Evolutionary conservation across 2,113 vertebrate species (phyloP), one percentile per base, ranked within the genome.

Genomic region (Nyctibius bracteatus): DNA sequence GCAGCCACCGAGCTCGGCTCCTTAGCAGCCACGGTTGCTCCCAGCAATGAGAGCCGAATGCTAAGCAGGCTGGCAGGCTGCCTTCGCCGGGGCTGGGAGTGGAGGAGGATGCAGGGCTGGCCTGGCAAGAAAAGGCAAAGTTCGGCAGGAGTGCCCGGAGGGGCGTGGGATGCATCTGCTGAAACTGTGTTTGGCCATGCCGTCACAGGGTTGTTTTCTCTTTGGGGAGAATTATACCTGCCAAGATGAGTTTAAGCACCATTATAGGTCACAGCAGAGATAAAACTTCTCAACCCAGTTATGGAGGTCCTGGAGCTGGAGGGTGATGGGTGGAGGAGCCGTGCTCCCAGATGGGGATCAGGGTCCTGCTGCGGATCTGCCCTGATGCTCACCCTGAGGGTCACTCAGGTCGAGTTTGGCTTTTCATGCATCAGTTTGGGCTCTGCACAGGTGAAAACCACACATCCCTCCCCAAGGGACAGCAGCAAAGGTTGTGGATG

Each of bases 281-380:
- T 17, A 20, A 92, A 86, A 27, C 18, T 18, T 73, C 3, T 1
- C n/a, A 46, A 65, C 59, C 11, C 0, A 2, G 5, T 35, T 37
- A 33, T 0, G 1, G 3, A 30, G 15, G 14, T 79, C n/a, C 25
- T 2, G 7, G 63, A 86, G 43, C 9, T 0, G 0, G 20, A 66
- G 21, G 12, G 30, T 17, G 25, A 41, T 35, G 13, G 10, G 22
- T 24, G 6, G 1, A 7, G 7, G 6, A 35, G 33, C 5, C 6
- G 23, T 52, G 11, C 3, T 66, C 33, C 58, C 57, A 71, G 25
- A 19, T 1, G 0, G 9, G 14, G 39, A 88, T 9, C 12, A 33
- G 22, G 25, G 11, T 73, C 28, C 14, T 20, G 17, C 31, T n/a
- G 33, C 1, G 7, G 16, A 7, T 82, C 70, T 88, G 55, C 12